phyloP scores from a whole-genome alignment of 2,113 vertebrate species.

The Cygnus atratus region DNA sequence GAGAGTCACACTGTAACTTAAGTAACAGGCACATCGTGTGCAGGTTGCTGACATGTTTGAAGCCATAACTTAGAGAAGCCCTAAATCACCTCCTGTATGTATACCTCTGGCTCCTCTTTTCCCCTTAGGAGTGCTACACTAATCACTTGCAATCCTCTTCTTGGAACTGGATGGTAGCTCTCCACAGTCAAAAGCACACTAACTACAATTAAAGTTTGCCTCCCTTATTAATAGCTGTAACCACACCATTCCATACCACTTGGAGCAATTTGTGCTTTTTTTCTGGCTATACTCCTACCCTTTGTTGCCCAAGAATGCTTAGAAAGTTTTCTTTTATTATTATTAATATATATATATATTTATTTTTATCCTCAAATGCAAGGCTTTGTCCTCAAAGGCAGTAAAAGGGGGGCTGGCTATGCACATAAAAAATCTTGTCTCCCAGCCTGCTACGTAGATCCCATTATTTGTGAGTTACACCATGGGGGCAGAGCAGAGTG shows the following conservation, averaged over 20 bases:
- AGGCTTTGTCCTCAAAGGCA: background rate
- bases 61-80: slow-evolving; percentile 9
- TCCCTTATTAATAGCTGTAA: background rate
- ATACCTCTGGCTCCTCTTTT: slow-evolving; percentile 8
- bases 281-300: background rate
- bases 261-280: background rate
- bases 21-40: background rate
- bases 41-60: slow-evolving; percentile 48
- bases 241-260: background rate
- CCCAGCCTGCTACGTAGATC: background rate
- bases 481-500: background rate
- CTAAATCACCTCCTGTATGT: slow-evolving; percentile 19
- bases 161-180: background rate
- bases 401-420: background rate
- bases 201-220: background rate
- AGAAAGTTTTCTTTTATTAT: background rate
- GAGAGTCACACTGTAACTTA: slow-evolving; percentile 11
- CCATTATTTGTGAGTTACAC: background rate
- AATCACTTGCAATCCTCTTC: background rate
- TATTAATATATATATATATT: no score
- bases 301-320: background rate
- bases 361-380: background rate
- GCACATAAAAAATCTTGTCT: background rate
- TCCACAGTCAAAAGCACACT: background rate
- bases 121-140: background rate